phyloP scores from a whole-genome alignment of 2,113 vertebrate species.

The Ophiodon elongatus region DNA sequence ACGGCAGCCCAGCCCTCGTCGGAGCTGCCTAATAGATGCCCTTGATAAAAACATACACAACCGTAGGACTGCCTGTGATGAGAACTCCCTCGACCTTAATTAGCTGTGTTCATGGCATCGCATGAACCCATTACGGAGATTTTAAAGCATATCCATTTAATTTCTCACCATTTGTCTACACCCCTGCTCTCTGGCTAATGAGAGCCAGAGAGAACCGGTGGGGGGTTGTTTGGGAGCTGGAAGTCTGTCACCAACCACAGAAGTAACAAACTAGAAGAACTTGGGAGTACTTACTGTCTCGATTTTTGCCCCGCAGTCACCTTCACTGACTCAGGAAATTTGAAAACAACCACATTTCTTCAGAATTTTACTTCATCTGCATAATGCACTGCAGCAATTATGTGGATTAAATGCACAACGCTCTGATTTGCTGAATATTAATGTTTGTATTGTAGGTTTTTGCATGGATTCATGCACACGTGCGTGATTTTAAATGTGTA shows the following conservation, averaged over 20 bases:
- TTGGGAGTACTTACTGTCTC: slow-evolving; percentile 48
- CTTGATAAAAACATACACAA: slow-evolving; percentile 78
- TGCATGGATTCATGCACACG: neutral
- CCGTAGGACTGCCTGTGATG: slow-evolving; percentile 62
- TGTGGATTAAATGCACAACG: slow-evolving; percentile 55
- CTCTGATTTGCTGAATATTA: slow-evolving; percentile 59
- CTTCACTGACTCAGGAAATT: slow-evolving; percentile 48
- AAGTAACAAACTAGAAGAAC: slow-evolving; percentile 49
- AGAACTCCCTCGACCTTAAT: slow-evolving; percentile 82
- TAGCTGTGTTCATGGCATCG: slow-evolving; percentile 77
- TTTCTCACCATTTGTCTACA: slow-evolving; percentile 79
- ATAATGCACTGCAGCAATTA: slow-evolving; percentile 52
- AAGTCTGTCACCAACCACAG: slow-evolving; percentile 39
- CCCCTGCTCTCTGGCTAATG: slow-evolving; percentile 74
- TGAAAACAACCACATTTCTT: slow-evolving; percentile 55
- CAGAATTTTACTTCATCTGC: slow-evolving; percentile 42
- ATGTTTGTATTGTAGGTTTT: slow-evolving; percentile 30
- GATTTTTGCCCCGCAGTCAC: slow-evolving; percentile 61
- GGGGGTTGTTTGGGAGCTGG: slow-evolving; percentile 35
- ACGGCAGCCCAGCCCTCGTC: slow-evolving; percentile 36
- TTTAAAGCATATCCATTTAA: slow-evolving; percentile 83
- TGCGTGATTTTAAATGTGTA: slow-evolving; percentile 5
- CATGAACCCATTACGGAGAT: slow-evolving; percentile 81
- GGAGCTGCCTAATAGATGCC: slow-evolving; percentile 66
- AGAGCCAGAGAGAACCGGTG: slow-evolving; percentile 57